A percentile compares a stretch with the other conserved stretches of the same genome.
phyloP scores from a whole-genome alignment of 2,888 invertebrate genomes.

The Lapara coniferarum region DNA sequence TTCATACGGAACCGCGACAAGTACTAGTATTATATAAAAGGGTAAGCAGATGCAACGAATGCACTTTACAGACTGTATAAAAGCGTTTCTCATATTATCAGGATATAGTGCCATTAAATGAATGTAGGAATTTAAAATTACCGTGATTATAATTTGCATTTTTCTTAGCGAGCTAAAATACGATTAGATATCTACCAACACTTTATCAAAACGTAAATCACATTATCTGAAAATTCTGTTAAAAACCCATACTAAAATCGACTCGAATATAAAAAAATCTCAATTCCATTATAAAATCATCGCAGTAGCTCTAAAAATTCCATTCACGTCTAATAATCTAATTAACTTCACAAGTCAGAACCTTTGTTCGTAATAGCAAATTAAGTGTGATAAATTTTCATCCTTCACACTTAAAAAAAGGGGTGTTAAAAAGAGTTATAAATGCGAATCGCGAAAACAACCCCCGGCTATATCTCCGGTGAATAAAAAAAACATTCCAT shows the following conservation, averaged over 20 bases:
- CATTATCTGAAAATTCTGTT: not conserved
- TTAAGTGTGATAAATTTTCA: conserved; percentile 3
- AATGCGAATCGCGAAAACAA: conserved; percentile 45
- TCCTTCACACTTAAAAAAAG: conserved; percentile 17
- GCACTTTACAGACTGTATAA: not conserved
- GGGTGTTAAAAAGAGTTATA: conserved; percentile 52
- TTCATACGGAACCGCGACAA: too few species aligned
- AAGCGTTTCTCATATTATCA: not conserved
- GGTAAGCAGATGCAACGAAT: too few species aligned
- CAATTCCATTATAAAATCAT: too few species aligned
- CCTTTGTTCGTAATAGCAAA: conserved; percentile 7
- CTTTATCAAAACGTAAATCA: too few species aligned
- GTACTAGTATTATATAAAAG: too few species aligned
- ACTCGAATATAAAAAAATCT: too few species aligned
- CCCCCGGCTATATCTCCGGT: conserved; percentile 10
- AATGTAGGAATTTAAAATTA: too few species aligned
- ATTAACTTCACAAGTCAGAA: not conserved
- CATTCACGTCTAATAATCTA: not conserved
- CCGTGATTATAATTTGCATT: too few species aligned
- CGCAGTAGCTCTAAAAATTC: not conserved
- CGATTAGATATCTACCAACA: too few species aligned
- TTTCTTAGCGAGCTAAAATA: too few species aligned
- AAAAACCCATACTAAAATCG: not conserved
- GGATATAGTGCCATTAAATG: not conserved
- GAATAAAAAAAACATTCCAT: conserved; percentile 4